A percentile compares a stretch with the other conserved stretches of the same genome.
Conservation (phyloP, 2,797 vertebrate species). For the Cryptoblepharus egeriae region DNA sequence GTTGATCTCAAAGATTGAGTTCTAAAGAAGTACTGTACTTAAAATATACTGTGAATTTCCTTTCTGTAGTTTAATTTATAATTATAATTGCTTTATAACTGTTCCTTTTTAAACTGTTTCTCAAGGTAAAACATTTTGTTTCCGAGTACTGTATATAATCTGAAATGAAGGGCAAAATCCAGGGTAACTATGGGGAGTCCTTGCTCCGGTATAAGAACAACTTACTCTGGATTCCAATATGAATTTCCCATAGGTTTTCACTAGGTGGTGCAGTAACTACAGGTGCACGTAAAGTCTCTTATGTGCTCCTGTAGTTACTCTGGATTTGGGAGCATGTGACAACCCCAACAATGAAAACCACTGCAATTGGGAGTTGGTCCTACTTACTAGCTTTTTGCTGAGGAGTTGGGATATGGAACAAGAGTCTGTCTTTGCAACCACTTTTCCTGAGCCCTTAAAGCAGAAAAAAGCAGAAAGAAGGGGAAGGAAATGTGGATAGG, state of each 20-base stretch:
- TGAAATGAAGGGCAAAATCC: too few relatives aligned
- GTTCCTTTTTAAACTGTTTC: slow-evolving; percentile 48
- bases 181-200: too few relatives aligned
- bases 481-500: not conserved
- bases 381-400: not conserved
- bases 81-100: slow-evolving; percentile 36
- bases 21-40: not conserved
- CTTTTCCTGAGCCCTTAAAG: not conserved
- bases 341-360: too few relatives aligned
- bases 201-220: too few relatives aligned
- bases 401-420: not conserved
- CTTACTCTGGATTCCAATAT: too few relatives aligned
- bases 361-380: not conserved
- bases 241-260: too few relatives aligned
- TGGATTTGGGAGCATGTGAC: too few relatives aligned
- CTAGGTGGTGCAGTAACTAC: too few relatives aligned
- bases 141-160: too few relatives aligned
- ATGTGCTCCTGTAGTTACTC: too few relatives aligned
- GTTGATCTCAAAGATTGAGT: not conserved
- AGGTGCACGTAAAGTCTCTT: too few relatives aligned
- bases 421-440: too few relatives aligned
- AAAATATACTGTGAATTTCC: slow-evolving; percentile 8
- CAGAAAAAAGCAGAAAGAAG: not conserved
- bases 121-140: slow-evolving; percentile 45
- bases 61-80: slow-evolving; percentile 48